These are phyloP conservation scores for Halocaridina rubra DNA, from an alignment of 2,888 invertebrate genomes.

Conservation along the genomic window DNA sequence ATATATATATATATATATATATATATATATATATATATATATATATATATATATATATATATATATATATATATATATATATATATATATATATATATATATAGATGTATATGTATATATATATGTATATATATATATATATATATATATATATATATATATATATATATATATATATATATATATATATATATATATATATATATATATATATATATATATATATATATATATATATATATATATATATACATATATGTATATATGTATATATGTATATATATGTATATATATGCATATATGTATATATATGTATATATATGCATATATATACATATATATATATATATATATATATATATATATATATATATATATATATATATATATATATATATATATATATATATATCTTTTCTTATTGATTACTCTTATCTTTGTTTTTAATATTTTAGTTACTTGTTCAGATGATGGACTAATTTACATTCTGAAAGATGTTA, in stretches of 20 bases:
- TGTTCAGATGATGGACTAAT: no score
- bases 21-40: conserved; percentile 4
- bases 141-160: conserved; percentile 4
- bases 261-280: neutral
- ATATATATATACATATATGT: conserved; percentile 10
- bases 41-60: conserved; percentile 7
- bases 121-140: neutral
- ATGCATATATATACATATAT: neutral
- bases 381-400: neutral
- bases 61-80: neutral
- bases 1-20: neutral
- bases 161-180: conserved; percentile 15
- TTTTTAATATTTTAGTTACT: no score
- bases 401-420: neutral
- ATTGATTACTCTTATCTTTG: no score
- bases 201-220: neutral
- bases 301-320: neutral
- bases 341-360: neutral
- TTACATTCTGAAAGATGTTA: no score
- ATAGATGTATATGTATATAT: neutral
- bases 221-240: conserved; percentile 1
- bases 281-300: neutral
- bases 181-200: neutral
- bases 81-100: neutral
- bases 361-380: neutral